Evolutionary conservation across 30 jellyfish, hydroid and myxozoan genomes (phyloP), one percentile per base, ranked within the genome.

Genomic region (Clytia hemisphaerica): DNA sequence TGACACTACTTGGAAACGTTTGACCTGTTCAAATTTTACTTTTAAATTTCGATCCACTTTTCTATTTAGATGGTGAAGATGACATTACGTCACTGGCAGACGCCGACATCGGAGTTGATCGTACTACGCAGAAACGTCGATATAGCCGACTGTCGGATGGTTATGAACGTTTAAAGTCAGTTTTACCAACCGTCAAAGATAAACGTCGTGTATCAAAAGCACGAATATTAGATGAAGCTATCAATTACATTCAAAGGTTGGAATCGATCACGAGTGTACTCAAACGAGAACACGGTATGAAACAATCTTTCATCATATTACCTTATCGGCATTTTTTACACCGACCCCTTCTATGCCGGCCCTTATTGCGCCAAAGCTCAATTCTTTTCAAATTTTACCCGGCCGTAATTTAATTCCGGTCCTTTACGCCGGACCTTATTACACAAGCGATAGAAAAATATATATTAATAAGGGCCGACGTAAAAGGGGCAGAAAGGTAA

Each of bases 141-240:
- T 91, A 91, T 84, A 91, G 99, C 77, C 95, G 99, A 53, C 57
- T 91, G 37, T 91, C 99, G 26, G 99, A 91, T 63, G 99, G 99
- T 26, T 91, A 91, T 73, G 99, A 91, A 57, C 66, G 99, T 49
- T 70, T 91, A 27, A 91, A 91, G 68, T 83, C 94, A 7, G 99
- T 91, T 32, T 72, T 91, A 19, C 99, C 99, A 27, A 82, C 99
- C 15, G 99, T 91, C 49, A 91, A 91, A 72, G 99, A 91, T 55
- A 91, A 91, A 73, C 68, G 99, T 65, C 61, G 99, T 48, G 99
- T 91, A 34, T 91, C 99, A 0, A 91, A 91, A 93, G 99, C 99
- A 48, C 64, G 99, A 59, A 91, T 91, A n/a, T 73, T 91, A 14
- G 99, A 91, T 65, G 99, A 91, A 67, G 99, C 99, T 15, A 91